Base-by-base conservation (phyloP, 2,113 vertebrate species). In the Sinocyclocheilus grahami region DNA sequence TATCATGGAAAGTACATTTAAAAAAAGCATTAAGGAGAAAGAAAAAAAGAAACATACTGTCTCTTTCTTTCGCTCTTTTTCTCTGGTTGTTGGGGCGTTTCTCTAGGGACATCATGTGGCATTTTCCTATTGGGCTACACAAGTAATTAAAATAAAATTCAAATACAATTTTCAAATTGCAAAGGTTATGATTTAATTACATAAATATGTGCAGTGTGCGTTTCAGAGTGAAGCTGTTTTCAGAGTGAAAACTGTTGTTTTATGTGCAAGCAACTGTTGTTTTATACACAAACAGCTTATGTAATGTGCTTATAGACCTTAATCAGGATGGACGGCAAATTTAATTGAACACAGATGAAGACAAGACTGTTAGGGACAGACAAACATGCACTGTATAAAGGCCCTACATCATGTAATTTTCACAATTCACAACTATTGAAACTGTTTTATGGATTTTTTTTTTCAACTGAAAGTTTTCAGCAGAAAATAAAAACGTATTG, bases 1-100 rank as follows among this genome's bases (percentile, higher is more conserved):
- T 85, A 85, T 88, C 51, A 82, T 62, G 48, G 72, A 71, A 46
- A 72, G 71, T 85, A 82, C 27, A 58, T 69, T 67, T 3, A 3
- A 3, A 37, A 72, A 51, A 22, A 51, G n/a, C 30, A 46, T 72
- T 24, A n/a, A 33, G n/a, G 30, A 79, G 22, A 67, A 60, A 42
- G 18, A 12, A 67, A 51, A 24, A 20, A 39, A 60, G 7, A 48
- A 65, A 51, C 46, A 37, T 4, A 62, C 12, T 9, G 8, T 42
- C 8, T 63, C 18, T 1, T 46, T 78, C 13, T 13, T 20, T 22
- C 6, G 0, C 30, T 65, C 12, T 46, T 63, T 65, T 42, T 65
- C 39, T 82, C 14, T 82, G 62, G 65, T 67, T 48, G 10, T 67
- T 12, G 13, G 1, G 33, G 65, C 3, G 3, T 51, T 83, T 69